A percentile compares a stretch with the other conserved stretches of the same genome.
These are phyloP conservation scores for Galleria mellonella DNA, from an alignment of 1,140 invertebrate species.

Conservation along the genomic window DNA sequence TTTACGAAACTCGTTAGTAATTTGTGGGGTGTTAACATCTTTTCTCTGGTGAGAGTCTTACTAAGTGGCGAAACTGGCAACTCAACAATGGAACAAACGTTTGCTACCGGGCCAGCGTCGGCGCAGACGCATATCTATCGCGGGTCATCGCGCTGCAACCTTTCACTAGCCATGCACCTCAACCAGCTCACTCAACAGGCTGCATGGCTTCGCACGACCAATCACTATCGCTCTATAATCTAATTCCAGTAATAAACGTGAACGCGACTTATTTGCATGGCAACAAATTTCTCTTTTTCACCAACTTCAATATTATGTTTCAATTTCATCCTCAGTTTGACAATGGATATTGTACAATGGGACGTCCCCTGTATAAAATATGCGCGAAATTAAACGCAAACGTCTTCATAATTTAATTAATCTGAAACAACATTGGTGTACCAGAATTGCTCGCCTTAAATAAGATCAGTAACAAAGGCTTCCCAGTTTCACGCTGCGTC, in stretches of 20 bases:
- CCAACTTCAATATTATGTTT: too few species aligned
- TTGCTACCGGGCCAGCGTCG: conserved; percentile 21
- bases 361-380: neutral
- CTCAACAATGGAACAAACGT: conserved; percentile 45
- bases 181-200: too few species aligned
- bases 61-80: conserved; percentile 56
- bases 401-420: conserved; percentile 16
- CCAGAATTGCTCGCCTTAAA: conserved; percentile 8
- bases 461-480: conserved; percentile 18
- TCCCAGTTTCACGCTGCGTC: conserved; percentile 12
- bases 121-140: conserved; percentile 26
- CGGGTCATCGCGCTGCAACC: conserved; percentile 53
- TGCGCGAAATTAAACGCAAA: conserved; percentile 9
- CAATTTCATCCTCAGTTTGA: neutral
- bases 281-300: too few species aligned
- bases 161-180: conserved; percentile 34
- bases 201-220: too few species aligned
- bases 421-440: conserved; percentile 9
- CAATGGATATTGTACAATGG: conserved; percentile 1
- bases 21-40: conserved; percentile 49
- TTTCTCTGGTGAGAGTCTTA: conserved; percentile 62
- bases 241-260: too few species aligned
- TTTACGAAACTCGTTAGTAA: conserved; percentile 64
- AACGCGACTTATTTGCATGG: too few species aligned
- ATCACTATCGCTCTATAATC: too few species aligned